Conservation (phyloP, 2,113 vertebrate species). For the Harpagus bidentatus region DNA sequence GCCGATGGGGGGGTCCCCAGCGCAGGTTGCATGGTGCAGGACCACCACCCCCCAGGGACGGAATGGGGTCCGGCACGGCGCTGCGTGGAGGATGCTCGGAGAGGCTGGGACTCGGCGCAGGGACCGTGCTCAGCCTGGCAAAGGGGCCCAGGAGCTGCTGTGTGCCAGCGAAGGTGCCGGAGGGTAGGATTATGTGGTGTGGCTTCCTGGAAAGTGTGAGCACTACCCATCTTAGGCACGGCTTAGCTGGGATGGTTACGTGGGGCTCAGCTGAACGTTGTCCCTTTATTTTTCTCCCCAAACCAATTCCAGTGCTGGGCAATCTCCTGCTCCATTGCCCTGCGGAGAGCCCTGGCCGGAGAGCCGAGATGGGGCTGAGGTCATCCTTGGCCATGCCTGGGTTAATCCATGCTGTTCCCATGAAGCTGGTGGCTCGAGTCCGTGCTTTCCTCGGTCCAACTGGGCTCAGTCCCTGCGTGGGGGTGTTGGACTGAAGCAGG, state of each 20-base stretch:
- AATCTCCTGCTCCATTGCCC: background rate
- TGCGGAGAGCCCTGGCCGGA: background rate
- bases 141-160: background rate
- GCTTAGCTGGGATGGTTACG: background rate
- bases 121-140: background rate
- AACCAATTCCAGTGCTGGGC: background rate
- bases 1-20: background rate
- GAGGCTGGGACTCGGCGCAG: background rate
- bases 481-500: background rate
- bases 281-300: background rate
- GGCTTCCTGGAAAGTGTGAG: background rate
- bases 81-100: background rate
- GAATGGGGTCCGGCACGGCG: background rate
- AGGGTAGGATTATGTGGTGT: background rate
- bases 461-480: background rate
- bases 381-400: background rate
- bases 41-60: accelerated
- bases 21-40: accelerated
- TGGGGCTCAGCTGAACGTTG: background rate
- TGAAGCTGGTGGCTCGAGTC: background rate
- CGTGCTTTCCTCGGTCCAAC: background rate
- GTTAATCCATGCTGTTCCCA: background rate
- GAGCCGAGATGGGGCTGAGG: background rate
- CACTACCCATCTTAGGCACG: background rate
- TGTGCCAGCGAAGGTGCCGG: accelerated